Base-by-base conservation (phyloP, 2,113 vertebrate species). In the Embiotoca jacksoni region DNA sequence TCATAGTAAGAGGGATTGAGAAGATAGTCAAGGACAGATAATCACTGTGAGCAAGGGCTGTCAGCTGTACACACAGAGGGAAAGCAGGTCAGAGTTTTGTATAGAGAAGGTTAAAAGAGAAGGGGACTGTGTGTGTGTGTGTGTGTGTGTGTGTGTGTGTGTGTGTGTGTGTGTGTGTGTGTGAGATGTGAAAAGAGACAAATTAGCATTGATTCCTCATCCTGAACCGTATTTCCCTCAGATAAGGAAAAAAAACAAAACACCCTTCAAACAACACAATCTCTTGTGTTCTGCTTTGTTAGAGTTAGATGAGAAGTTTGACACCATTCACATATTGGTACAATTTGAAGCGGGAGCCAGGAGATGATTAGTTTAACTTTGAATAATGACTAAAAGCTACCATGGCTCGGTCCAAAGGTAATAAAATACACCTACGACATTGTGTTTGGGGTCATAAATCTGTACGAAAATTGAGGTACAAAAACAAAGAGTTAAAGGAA, bases 11-110 rank as follows among this genome's bases (percentile, higher is more conserved):
- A 70, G 83, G 75, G 83, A 86, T 89, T 88, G 85, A 86, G 81
- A 75, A 81, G 60, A 69, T 80, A 69, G 87, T 81, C 80, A 85
- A 92, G 84, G 84, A 91, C 86, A 88, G 81, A 90, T 77, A 88
- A 92, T 93, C 87, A 89, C 86, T 87, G 52, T 33, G 86, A 80
- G 83, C 87, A 62, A 82, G 81, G 88, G 85, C 91, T 90, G 84
- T 93, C 91, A 94, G 92, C 92, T 90, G 88, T 88, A 87, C 79
- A 92, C 84, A 91, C 90, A 83, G 64, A 90, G 72, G 80, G 85
- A 90, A 87, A 89, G 86, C 81, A 86, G 87, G 83, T 80, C 83
- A 86, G 14, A 84, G 75, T 68, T 80, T 74, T 87, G 54, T 41
- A 63, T 64, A 69, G 68, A 80, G 61, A 90, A 88, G 88, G 88